Base-by-base conservation (phyloP, 2,797 vertebrate genomes). In the Stomatorhinus walkeri region DNA sequence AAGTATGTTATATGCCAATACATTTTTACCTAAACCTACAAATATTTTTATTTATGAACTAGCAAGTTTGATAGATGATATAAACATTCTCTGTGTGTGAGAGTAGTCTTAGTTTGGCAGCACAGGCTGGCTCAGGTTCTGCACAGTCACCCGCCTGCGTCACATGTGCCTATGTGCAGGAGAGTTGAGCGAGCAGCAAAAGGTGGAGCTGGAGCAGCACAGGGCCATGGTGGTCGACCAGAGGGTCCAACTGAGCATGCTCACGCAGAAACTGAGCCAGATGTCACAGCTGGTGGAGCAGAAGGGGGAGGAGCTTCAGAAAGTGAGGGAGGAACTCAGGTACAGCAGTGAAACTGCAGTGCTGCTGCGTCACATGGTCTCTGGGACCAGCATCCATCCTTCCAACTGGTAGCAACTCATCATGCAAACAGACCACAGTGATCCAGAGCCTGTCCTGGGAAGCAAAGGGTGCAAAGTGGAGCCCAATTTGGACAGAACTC, bases 151-250 rank as follows among this genome's bases (percentile, higher is more conserved):
- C 59, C 8, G 8, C 61, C 24, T 28, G 61, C 24, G 4, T 32
- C 4, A 32, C 14, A 6, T 22, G 52, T 40, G 16, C 56, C 32
- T 19, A 14, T 19, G 19, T 24, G 28, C 85, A 96, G 96, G 96
- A 16, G 95, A 96, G 85, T 92, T 96, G 16, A 94, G 89, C 0
- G 96, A 97, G 88, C 92, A 95, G 90, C 95, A 95, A 91, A 97
- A 97, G 91, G 4, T 92, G 6, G 94, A 96, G 52, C 89, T 96
- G 92, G 96, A 96, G 91, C 89, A 52, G 85, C 94, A 94, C 32
- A 59, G 88, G 88, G 90, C 90, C 0, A 90, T 93, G 22, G 91
- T 96, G 89, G 92, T 92, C 16, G 89, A 90, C 2, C 95, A 92
- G 89, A 93, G 90, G 88, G 16, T 5, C 0, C 95, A 96, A 51